Evolutionary conservation across 2,113 vertebrate species (phyloP).

Genomic region (Genyomyrus donnyi): DNA sequence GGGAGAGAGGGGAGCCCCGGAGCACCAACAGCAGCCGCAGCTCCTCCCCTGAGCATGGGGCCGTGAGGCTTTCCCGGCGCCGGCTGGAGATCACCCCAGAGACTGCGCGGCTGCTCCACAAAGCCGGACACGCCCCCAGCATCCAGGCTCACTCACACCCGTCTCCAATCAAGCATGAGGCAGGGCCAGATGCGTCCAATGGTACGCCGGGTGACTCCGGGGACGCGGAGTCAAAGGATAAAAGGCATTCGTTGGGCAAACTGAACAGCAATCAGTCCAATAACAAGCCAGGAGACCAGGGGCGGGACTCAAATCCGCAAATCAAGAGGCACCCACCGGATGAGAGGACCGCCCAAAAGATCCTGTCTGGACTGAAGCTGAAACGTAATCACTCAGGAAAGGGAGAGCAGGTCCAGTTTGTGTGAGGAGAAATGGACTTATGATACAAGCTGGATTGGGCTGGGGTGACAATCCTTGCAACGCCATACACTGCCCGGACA

Average conservation of each 20-base stretch:
- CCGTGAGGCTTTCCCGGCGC: slow-evolving; percentile 24
- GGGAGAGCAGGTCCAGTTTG: slow-evolving; percentile 58
- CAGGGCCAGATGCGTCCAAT: slow-evolving; percentile 36
- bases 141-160: slow-evolving; percentile 27
- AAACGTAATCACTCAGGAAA: slow-evolving; percentile 51
- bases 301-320: slow-evolving; percentile 22
- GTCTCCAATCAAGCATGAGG: slow-evolving; percentile 44
- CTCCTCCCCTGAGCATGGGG: slow-evolving; percentile 46
- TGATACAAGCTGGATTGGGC: not conserved
- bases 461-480: not conserved
- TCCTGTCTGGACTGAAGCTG: slow-evolving; percentile 57
- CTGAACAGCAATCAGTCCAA: slow-evolving; percentile 34
- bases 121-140: slow-evolving; percentile 20
- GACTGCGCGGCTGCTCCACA: slow-evolving; percentile 47
- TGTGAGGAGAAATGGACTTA: slow-evolving; percentile 37
- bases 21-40: slow-evolving; percentile 46
- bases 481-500: not conserved
- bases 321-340: slow-evolving; percentile 37
- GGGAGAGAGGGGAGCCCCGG: slow-evolving; percentile 29
- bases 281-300: slow-evolving; percentile 23
- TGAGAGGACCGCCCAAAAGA: slow-evolving; percentile 47
- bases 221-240: slow-evolving; percentile 10
- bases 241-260: slow-evolving; percentile 2
- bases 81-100: slow-evolving; percentile 52
- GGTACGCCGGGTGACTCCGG: not conserved